Evolutionary conservation across 2,888 invertebrate species (phyloP).

Genomic region (Drosophila buzzatii): DNA sequence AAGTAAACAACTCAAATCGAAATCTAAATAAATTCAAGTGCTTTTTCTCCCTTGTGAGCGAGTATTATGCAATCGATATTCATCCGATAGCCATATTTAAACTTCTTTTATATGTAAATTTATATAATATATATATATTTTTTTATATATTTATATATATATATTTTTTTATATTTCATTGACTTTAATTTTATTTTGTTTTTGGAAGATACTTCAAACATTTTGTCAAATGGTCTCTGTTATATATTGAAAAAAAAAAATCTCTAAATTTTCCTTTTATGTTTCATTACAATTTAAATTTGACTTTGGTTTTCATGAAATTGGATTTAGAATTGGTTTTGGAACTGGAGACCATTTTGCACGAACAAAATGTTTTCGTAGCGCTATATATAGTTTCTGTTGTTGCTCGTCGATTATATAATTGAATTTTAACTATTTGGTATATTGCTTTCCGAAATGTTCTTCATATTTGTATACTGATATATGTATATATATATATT

Average conservation of each 20-base stretch:
- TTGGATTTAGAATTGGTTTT: not conserved
- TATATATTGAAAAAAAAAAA: not conserved
- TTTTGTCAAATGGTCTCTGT: conserved; percentile 25
- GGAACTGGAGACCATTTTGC: conserved; percentile 18
- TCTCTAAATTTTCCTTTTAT: not conserved
- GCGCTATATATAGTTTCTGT: conserved; percentile 5
- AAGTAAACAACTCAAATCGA: not conserved
- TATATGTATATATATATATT: conserved; percentile 16
- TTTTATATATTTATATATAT: not conserved
- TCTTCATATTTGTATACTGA: conserved; percentile 31
- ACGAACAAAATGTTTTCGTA: not conserved
- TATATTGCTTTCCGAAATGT: conserved; percentile 66
- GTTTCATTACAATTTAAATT: not conserved
- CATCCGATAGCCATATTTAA: not conserved
- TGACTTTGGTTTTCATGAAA: not conserved
- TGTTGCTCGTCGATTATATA: conserved; percentile 7
- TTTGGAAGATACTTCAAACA: conserved; percentile 28
- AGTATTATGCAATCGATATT: not conserved
- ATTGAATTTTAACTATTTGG: conserved; percentile 36
- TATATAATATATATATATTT: conserved; percentile 1
- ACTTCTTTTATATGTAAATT: conserved; percentile 3
- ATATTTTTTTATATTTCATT: not conserved
- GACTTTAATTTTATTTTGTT: not conserved
- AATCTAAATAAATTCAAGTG: not conserved
- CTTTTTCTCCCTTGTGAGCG: not conserved